Conservation (phyloP, 2,797 vertebrate genomes). For the Argentina silus region DNA sequence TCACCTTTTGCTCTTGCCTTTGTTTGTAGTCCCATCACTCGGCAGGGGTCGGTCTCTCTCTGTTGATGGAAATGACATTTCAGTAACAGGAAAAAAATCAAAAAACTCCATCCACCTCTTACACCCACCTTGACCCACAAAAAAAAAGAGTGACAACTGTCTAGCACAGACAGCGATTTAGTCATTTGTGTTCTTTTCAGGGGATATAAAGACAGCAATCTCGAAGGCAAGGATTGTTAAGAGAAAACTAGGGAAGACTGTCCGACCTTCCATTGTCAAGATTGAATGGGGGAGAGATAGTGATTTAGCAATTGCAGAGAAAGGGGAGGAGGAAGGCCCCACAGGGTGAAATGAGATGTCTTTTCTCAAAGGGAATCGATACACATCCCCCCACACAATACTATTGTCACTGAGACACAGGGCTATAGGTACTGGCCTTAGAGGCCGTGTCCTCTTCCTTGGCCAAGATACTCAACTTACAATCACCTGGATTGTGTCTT, state of each 20-base stretch:
- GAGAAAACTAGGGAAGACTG: not conserved
- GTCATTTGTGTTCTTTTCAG: not conserved
- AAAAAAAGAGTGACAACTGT: not conserved
- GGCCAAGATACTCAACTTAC: conserved; percentile 35
- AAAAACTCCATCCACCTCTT: not conserved
- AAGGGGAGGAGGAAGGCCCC: not conserved
- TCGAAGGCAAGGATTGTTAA: not conserved
- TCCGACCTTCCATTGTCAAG: not conserved
- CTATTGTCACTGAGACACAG: conserved; percentile 55
- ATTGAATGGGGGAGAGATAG: not conserved
- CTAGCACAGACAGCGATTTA: not conserved
- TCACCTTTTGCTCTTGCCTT: conserved; percentile 10
- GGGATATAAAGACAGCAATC: conserved; percentile 2
- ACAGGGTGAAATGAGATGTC: conserved; percentile 5
- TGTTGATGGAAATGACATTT: not conserved
- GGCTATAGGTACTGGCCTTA: conserved; percentile 42
- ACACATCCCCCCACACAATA: conserved; percentile 38
- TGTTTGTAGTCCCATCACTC: not conserved
- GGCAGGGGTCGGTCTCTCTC: conserved; percentile 6
- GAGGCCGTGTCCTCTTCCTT: conserved; percentile 28
- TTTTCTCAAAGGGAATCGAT: conserved; percentile 1
- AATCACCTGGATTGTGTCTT: conserved; percentile 9
- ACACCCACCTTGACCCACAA: not conserved
- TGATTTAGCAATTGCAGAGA: not conserved
- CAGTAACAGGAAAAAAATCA: not conserved